Base-by-base conservation (phyloP, 1,140 invertebrate species). In the Drosophila malerkotliana region DNA sequence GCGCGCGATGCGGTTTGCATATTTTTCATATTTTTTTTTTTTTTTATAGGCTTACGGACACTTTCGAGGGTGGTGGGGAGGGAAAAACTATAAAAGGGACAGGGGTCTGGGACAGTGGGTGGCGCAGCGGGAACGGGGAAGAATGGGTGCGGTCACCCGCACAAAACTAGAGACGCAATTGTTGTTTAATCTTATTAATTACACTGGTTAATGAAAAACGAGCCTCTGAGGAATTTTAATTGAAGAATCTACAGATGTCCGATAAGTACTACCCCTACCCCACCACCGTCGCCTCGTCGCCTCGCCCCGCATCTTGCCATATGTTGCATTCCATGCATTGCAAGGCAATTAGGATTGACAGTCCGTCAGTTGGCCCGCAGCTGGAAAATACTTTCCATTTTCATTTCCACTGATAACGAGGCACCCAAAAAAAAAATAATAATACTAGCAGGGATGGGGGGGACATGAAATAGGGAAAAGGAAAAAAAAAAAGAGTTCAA, bases 121-220 rank as follows among this genome's bases (percentile, higher is more conserved):
- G 55, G 54, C 53, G 56, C 26, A 53, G 28, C 41, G 59, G 34
- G 61, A 10, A 8, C 8, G 49, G 48, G 28, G 14, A 72, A 67
- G 87, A 87, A 66, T 88, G 83, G 83, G 83, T 88, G 83, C 83
- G 83, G 83, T 82, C 80, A 67, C 72, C 73, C 63, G 80, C 72
- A 75, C 71, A 73, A 55, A 71, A 54, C 47, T 56, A 57, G 45
- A 66, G 76, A 72, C 82, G 79, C 83, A 87, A 82, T 85, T 88
- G 79, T 77, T 88, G 79, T 79, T 80, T 83, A 88, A 88, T 89
- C 83, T 88, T 88, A 88, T 88, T 88, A 88, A 88, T 88, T 88
- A 88, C 83, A 88, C 79, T 77, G 83, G 59, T 74, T 77, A 85
- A 81, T 87, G 82, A 77, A 81, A 76, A 81, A 73, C 71, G 78